phyloP scores from a whole-genome alignment of 1,140 invertebrate species.

The Brachionus plicatilis region DNA sequence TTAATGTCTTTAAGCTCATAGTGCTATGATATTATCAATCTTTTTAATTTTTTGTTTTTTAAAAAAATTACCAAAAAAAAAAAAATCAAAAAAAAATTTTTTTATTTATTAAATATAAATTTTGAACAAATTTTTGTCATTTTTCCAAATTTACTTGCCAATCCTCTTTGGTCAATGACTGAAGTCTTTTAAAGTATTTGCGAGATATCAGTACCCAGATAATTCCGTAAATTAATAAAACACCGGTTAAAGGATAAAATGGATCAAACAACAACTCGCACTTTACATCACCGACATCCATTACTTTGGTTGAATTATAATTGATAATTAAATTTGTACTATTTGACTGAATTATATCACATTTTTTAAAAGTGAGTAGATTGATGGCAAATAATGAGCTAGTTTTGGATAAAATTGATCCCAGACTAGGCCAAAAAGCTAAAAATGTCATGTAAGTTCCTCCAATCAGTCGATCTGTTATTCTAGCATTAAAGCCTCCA shows the following conservation, averaged over 20 bases:
- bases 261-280: constrained; percentile 1
- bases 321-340: neutral
- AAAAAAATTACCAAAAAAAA: too few species aligned
- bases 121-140: too few species aligned
- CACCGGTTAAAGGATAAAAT: neutral
- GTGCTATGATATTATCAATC: too few species aligned
- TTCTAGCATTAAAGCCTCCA: neutral
- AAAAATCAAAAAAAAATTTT: too few species aligned
- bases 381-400: neutral
- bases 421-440: constrained; percentile 2
- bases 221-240: neutral
- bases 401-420: constrained; percentile 13
- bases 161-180: neutral
- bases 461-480: neutral
- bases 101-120: too few species aligned
- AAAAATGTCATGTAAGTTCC: constrained; percentile 37
- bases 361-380: constrained; percentile 10
- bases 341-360: neutral
- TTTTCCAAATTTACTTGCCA: neutral
- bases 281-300: neutral
- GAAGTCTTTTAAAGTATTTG: neutral
- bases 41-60: too few species aligned
- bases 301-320: neutral
- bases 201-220: neutral
- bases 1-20: too few species aligned